Base-by-base conservation (phyloP, 2,888 invertebrate genomes). In the Cyaniris semiargus region DNA sequence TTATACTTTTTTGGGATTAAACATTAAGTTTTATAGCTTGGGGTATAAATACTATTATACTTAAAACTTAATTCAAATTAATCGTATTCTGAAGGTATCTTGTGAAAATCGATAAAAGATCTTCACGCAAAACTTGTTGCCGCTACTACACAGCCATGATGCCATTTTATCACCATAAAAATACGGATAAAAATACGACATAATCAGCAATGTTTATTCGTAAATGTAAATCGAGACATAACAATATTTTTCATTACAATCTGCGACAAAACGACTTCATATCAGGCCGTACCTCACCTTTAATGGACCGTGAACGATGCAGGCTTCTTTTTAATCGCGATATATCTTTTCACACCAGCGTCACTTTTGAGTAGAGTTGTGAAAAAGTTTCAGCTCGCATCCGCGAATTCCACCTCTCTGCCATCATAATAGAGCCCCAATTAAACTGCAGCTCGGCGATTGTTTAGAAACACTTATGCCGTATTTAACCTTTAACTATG, bases 381-480 rank as follows among this genome's bases (percentile, higher is more conserved):
- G 74, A 74, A 74, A 72, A 74, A 53, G 27, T 53, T 74, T 27
- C 18, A 3, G 48, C 15, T 72, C 15, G n/a, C 53, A 6, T 8
- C n/a, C 72, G 13, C 15, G 18, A 53, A 74, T 48, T 53, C 18
- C 23, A 53, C 27, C 74, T 27, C 18, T 53, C 8, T 1, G 7
- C 0, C 18, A 7, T 13, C 1, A 74, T 1, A 23, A 3, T 53
- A 53, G 53, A 53, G 74, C 53, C 7, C 48, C 15, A 15, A 74
- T 27, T 27, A 7, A 13, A 18, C 4, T 31, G 48, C 7, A 38
- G 8, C 18, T 72, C 1, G 21, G 38, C 48, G 27, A 60, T 77
- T 77, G 71, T 60, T 77, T 77, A 77, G 72, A 72, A 76, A 58
- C 77, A 77, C 77, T 77, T 76, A 76, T 44, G 38, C 71, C 38